These are phyloP conservation scores for Platalea minor DNA, from an alignment of 2,797 vertebrate genomes.

Conservation along the genomic window DNA sequence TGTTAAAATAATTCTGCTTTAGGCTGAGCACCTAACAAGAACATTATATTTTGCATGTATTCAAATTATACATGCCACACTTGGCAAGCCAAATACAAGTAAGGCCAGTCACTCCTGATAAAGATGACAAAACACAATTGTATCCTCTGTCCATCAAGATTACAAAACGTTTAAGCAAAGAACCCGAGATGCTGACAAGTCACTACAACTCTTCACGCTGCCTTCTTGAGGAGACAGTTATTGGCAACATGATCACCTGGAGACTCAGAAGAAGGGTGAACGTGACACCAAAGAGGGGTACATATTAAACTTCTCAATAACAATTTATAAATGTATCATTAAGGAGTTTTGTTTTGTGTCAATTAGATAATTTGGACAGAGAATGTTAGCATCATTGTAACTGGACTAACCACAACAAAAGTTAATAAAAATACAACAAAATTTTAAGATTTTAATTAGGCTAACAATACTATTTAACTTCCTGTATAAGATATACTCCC, in stretches of 20 bases:
- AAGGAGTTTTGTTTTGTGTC: neutral
- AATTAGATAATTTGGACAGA: neutral
- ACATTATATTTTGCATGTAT: neutral
- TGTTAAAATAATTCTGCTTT: neutral
- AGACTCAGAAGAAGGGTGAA: neutral
- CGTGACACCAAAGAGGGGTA: accelerated
- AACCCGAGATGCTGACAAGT: neutral
- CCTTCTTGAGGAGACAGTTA: neutral
- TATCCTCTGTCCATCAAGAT: neutral
- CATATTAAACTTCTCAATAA: neutral
- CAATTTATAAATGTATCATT: neutral
- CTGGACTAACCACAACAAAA: neutral
- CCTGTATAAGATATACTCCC: neutral
- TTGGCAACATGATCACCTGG: too few relatives aligned
- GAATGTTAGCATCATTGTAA: neutral
- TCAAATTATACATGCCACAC: neutral
- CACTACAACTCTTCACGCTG: accelerated
- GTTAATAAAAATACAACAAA: too few relatives aligned
- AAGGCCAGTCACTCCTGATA: too few relatives aligned
- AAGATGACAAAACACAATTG: neutral
- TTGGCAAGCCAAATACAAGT: neutral
- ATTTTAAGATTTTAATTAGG: neutral
- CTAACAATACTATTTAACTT: neutral
- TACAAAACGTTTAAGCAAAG: neutral
- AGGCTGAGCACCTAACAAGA: neutral